Evolutionary conservation across 2,797 vertebrate species (phyloP).

Genomic region (Epinephelus awoara): DNA sequence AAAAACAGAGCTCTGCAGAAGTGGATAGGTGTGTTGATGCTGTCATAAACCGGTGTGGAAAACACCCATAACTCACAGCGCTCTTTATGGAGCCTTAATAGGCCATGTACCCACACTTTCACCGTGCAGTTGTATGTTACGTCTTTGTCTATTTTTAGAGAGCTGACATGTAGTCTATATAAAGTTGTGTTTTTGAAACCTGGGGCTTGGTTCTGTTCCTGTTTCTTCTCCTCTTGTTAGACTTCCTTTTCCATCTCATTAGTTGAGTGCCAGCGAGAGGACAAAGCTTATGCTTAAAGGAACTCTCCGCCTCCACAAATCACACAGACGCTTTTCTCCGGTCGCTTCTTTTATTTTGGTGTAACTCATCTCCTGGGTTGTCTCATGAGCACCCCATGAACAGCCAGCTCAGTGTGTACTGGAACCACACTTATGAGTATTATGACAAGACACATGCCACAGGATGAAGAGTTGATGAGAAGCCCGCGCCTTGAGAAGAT

Average conservation of each 20-base stretch:
- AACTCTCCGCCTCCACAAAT: conserved; percentile 22
- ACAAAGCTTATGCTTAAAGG: conserved; percentile 24
- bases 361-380: not conserved
- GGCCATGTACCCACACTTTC: conserved; percentile 13
- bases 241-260: conserved; percentile 60
- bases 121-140: not conserved
- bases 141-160: conserved; percentile 20
- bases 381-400: conserved; percentile 2
- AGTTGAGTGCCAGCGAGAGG: conserved; percentile 30
- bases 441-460: conserved; percentile 38
- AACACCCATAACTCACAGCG: not conserved
- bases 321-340: conserved; percentile 1
- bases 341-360: conserved; percentile 15
- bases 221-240: conserved; percentile 8
- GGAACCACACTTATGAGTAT: conserved; percentile 4
- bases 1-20: conserved; percentile 16
- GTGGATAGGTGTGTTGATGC: conserved; percentile 14
- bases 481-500: conserved; percentile 20
- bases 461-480: conserved; percentile 42
- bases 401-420: conserved; percentile 1
- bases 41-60: conserved; percentile 3
- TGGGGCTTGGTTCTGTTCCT: conserved; percentile 11
- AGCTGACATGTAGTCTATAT: not conserved
- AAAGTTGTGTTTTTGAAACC: conserved; percentile 39
- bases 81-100: conserved; percentile 27